Evolutionary conservation across 2,797 vertebrate species (phyloP).

Genomic region (Cyprinella venusta): DNA sequence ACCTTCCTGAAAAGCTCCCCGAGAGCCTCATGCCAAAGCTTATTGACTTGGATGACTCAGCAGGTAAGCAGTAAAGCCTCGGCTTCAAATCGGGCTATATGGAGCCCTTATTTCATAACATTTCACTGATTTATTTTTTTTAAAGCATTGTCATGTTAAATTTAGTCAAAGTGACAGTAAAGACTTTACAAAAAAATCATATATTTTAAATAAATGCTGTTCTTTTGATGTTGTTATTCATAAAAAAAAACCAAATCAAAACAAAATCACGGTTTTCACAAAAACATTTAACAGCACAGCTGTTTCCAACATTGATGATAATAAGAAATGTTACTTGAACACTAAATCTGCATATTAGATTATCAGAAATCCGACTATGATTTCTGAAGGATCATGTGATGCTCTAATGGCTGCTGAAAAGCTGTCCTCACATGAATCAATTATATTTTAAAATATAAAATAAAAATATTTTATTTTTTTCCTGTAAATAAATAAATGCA

Average conservation of each 20-base stretch:
- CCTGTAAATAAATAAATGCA: background rate
- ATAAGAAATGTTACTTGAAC: background rate
- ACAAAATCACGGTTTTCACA: background rate
- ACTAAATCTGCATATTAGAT: background rate
- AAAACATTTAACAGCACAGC: background rate
- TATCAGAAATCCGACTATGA: background rate
- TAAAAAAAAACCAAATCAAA: background rate
- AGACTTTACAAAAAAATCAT: background rate
- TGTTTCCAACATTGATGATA: background rate
- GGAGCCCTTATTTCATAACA: background rate
- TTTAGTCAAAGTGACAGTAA: background rate
- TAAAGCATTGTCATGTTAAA: background rate
- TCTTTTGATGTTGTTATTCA: background rate
- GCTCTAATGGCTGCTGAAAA: background rate
- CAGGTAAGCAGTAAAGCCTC: conserved; percentile 76
- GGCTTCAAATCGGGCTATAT: background rate
- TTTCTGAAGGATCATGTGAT: background rate
- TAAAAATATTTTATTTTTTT: background rate
- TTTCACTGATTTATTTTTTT: background rate
- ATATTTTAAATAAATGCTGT: background rate
- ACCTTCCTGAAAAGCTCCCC: conserved; percentile 97
- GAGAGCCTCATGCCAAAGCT: conserved; percentile 99
- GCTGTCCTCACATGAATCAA: background rate
- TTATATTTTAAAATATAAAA: background rate
- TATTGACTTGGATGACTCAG: conserved; percentile 97